Evolutionary conservation across 2,888 invertebrate species (phyloP).

Genomic region (Anticlea derivata): DNA sequence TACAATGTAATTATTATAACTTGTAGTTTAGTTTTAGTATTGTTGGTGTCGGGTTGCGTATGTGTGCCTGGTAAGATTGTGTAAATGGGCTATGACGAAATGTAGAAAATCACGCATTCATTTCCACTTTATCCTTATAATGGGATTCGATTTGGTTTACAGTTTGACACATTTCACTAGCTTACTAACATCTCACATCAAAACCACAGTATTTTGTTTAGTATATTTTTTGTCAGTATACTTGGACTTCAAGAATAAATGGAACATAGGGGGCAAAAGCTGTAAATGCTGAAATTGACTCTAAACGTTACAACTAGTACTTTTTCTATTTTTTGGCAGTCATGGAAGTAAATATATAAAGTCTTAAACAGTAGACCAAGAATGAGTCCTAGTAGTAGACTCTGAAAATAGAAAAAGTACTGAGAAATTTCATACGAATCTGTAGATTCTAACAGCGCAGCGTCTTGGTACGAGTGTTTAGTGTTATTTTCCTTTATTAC

Average conservation of each 20-base stretch:
- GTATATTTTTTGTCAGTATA: conserved; percentile 60
- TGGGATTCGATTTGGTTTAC: conserved; percentile 39
- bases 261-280: conserved; percentile 71
- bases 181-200: conserved; percentile 74
- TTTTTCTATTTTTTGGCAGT: conserved; percentile 49
- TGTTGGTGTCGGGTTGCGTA: conserved; percentile 44
- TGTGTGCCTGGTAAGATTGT: conserved; percentile 29
- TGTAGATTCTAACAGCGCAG: conserved; percentile 79
- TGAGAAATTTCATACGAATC: conserved; percentile 52
- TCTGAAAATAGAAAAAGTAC: conserved; percentile 51
- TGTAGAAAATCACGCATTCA: conserved; percentile 29
- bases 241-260: conserved; percentile 84
- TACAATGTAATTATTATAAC: conserved; percentile 65
- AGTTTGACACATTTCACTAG: conserved; percentile 59
- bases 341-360: conserved; percentile 10
- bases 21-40: conserved; percentile 50
- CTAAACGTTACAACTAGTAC: conserved; percentile 43
- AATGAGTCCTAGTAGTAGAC: conserved; percentile 33
- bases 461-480: conserved; percentile 83
- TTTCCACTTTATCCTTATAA: conserved; percentile 43
- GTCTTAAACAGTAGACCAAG: conserved; percentile 26
- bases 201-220: conserved; percentile 55
- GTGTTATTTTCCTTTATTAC: conserved; percentile 63
- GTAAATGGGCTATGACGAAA: conserved; percentile 22
- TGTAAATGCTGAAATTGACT: conserved; percentile 74